Evolutionary conservation across 1,140 invertebrate species (phyloP).

Genomic region (Palaemon carinicauda): DNA sequence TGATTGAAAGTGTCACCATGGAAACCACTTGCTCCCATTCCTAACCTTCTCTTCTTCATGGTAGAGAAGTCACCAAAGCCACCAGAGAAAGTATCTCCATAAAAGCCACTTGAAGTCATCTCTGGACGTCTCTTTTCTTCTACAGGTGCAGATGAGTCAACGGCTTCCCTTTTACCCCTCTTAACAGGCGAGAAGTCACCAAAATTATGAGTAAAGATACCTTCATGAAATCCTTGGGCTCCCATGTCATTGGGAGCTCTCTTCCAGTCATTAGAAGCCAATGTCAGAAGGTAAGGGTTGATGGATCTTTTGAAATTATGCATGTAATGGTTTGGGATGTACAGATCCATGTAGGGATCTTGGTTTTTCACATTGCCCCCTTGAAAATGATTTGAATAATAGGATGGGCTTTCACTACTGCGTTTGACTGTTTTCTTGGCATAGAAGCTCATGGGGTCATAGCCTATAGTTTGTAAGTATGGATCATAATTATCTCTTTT

Average conservation of each 20-base stretch:
- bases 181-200: slow-evolving; percentile 66
- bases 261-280: slow-evolving; percentile 50
- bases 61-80: slow-evolving; percentile 66
- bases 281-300: slow-evolving; percentile 30
- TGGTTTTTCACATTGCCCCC: slow-evolving; percentile 23
- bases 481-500: slow-evolving; percentile 27
- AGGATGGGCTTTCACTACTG: not conserved
- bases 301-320: slow-evolving; percentile 52
- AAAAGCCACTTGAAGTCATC: slow-evolving; percentile 62
- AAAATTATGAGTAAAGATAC: slow-evolving; percentile 67
- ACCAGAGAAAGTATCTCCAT: slow-evolving; percentile 64
- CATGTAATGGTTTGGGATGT: slow-evolving; percentile 52
- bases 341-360: slow-evolving; percentile 47
- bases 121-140: slow-evolving; percentile 60
- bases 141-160: slow-evolving; percentile 42
- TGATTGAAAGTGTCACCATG: slow-evolving; percentile 65
- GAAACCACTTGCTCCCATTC: slow-evolving; percentile 67
- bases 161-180: slow-evolving; percentile 65
- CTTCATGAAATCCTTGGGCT: slow-evolving; percentile 67
- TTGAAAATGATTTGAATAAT: slow-evolving; percentile 1
- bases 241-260: slow-evolving; percentile 60
- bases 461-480: not conserved
- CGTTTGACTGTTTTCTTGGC: slow-evolving; percentile 2
- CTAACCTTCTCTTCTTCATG: slow-evolving; percentile 65
- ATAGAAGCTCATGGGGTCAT: not conserved